Evolutionary conservation across 2,888 invertebrate genomes (phyloP).

Genomic region (Epinotia brunnichana): DNA sequence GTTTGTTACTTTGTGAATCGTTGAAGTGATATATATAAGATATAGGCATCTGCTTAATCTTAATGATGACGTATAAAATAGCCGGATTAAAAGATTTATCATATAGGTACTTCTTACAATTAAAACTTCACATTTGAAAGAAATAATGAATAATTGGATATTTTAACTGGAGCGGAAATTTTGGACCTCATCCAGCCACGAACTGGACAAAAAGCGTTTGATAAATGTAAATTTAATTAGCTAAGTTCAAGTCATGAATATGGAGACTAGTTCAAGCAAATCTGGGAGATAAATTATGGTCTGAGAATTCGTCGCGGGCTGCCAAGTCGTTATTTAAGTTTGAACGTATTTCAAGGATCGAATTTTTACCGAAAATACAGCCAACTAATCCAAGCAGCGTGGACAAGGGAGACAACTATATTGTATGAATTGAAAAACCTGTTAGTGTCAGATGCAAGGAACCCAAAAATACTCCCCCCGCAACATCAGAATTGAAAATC

Average conservation of each 20-base stretch:
- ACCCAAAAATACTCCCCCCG: neutral
- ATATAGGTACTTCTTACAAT: neutral
- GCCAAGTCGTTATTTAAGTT: constrained; percentile 42
- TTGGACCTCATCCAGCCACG: constrained; percentile 31
- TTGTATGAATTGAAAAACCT: neutral
- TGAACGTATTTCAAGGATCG: constrained; percentile 7
- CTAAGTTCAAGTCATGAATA: constrained; percentile 38
- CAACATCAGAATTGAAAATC: too few relatives aligned
- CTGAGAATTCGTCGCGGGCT: constrained; percentile 17
- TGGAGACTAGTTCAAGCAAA: constrained; percentile 27
- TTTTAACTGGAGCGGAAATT: constrained; percentile 10
- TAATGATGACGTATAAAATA: too few relatives aligned
- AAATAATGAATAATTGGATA: neutral
- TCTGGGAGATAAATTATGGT: constrained; percentile 40
- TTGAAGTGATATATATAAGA: too few relatives aligned
- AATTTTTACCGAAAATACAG: neutral
- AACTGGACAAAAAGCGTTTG: constrained; percentile 28
- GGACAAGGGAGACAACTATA: neutral
- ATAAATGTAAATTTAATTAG: constrained; percentile 38
- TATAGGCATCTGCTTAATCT: too few relatives aligned
- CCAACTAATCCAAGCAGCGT: neutral
- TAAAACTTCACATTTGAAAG: neutral
- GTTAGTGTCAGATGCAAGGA: neutral
- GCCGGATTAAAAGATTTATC: too few relatives aligned
- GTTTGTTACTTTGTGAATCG: too few relatives aligned